Base-by-base conservation (phyloP, 2,888 invertebrate species). In the Drosophila rellima region DNA sequence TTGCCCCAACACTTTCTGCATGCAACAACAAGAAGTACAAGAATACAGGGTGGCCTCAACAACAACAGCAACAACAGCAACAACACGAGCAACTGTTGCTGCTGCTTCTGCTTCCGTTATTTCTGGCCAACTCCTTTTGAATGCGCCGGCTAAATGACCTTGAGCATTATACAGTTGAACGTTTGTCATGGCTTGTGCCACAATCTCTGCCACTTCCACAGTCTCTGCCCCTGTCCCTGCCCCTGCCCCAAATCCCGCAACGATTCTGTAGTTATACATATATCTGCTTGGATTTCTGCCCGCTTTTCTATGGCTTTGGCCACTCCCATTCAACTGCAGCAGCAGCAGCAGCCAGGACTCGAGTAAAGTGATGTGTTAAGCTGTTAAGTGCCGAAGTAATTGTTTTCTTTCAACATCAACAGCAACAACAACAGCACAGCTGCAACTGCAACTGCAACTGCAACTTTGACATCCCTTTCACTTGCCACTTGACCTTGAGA, bases 351-450 rank as follows among this genome's bases (percentile, higher is more conserved):
- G 69, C 61, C 64, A 48, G 65, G 47, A 52, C 42, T 61, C 70
- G 74, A 70, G 61, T 61, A 82, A 79, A 82, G 72, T 88, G 88
- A 89, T 88, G 85, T 86, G 91, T 88, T 91, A 91, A 91, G 90
- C 90, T 91, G 91, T 88, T 91, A 90, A 91, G 90, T 91, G 90
- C 78, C 84, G 78, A 82, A 90, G 89, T 90, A 90, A 91, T 91
- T 91, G 91, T 91, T 90, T 91, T 91, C 90, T 88, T 91, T 90
- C 86, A 84, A 78, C 89, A 82, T 68, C 76, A 80, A 75, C 78
- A 82, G 70, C 80, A 66, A 35, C 71, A 71, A 47, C 71, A 62
- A 26, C 23, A 48, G 60, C 23, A 23, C 23, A 48, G 60, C 23
- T n/a, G 5, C 29, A 47, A 17, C 11, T 47, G 47, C 74, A 70